Conservation (phyloP, 2,113 vertebrate genomes). For the Canis aureus region DNA sequence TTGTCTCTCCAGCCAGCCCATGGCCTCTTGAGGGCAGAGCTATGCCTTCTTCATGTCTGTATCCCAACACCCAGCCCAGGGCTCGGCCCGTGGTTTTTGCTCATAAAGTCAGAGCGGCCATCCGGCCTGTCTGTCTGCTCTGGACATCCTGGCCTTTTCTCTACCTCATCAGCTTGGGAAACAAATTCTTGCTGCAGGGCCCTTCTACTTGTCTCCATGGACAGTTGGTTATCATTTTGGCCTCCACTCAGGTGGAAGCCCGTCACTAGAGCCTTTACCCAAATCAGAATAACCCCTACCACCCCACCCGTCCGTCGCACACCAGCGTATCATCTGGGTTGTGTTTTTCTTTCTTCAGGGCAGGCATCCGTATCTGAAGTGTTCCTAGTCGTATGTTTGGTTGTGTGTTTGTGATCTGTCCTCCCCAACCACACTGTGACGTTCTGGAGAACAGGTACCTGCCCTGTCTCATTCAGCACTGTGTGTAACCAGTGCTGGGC, state of each 20-base stretch:
- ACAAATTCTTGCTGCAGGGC: background rate
- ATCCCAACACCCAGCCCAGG: background rate
- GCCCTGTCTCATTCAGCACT: background rate
- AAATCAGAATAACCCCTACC: background rate
- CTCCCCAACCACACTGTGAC: background rate
- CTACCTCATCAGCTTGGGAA: background rate
- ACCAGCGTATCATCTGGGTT: background rate
- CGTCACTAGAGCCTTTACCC: background rate
- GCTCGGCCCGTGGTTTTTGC: background rate
- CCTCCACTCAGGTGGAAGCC: background rate
- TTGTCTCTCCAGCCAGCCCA: background rate
- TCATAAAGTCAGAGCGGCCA: background rate
- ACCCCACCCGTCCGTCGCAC: rapidly evolving
- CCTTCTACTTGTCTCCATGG: background rate
- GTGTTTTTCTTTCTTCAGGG: background rate
- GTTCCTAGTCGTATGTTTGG: background rate
- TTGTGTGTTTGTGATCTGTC: background rate
- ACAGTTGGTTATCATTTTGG: background rate
- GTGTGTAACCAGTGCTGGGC: background rate
- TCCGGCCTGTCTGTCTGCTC: background rate
- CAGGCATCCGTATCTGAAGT: background rate
- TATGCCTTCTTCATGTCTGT: background rate
- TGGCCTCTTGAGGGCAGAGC: background rate
- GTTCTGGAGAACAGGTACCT: background rate
- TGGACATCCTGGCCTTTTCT: background rate